Evolutionary conservation across 2,113 vertebrate genomes (phyloP).

Genomic region (Sterrhoptilus dennistouni): DNA sequence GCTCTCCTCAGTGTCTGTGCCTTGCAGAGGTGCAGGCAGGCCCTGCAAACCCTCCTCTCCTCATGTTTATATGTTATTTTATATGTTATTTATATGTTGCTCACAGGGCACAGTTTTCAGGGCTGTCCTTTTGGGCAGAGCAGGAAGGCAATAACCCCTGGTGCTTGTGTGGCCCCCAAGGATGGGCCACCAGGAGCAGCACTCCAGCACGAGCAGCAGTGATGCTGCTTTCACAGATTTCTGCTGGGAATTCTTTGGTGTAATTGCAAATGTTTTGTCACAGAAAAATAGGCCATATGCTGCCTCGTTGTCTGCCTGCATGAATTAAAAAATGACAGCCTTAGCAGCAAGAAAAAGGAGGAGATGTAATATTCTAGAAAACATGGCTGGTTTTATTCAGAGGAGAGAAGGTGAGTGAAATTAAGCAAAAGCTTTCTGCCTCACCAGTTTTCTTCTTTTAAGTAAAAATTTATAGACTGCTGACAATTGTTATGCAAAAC

Average conservation of each 20-base stretch:
- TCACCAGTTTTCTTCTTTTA: not conserved
- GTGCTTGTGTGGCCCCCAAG: not conserved
- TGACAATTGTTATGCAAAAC: not conserved
- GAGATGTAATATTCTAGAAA: not conserved
- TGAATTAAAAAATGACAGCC: not conserved
- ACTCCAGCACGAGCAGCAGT: not conserved
- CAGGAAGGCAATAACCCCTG: not conserved
- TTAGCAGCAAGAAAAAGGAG: not conserved
- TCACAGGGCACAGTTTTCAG: not conserved
- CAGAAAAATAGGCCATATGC: slow-evolving; percentile 11
- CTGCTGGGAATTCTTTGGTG: slow-evolving; percentile 5
- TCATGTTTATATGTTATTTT: not conserved
- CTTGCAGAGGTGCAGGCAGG: not conserved
- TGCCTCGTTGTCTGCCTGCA: not conserved
- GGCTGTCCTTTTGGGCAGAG: not conserved
- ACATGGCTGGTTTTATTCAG: not conserved
- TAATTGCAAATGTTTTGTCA: slow-evolving; percentile 4
- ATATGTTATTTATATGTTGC: not conserved
- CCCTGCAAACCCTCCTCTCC: not conserved
- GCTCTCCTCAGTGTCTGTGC: not conserved
- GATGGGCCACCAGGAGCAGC: fast-evolving
- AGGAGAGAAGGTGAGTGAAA: not conserved
- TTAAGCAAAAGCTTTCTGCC: not conserved
- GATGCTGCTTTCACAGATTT: not conserved
- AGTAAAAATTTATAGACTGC: not conserved